Evolutionary conservation across 2,888 invertebrate species (phyloP), one percentile per base, ranked within the genome.

Genomic region (Papilio gigon): DNA sequence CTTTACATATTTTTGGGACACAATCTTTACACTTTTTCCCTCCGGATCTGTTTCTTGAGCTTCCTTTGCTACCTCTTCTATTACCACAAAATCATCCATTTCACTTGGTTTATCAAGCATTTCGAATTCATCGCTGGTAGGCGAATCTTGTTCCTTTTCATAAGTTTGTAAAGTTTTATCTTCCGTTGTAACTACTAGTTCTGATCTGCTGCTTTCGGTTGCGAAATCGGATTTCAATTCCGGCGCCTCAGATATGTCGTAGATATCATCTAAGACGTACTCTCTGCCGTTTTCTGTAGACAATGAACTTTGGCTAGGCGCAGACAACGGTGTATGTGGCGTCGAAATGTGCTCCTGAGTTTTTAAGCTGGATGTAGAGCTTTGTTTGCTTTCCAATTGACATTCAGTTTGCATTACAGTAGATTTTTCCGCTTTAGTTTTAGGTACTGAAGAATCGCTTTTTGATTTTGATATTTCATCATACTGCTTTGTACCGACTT

Each of bases 41-140:
- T 97, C 97, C 2, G 94, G 92, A 78, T 97, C 97, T 68, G 94
- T 94, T 87, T 97, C 97, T 76, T 95, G 94, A 0, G 97, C 97
- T 89, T 97, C 97, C 81, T 95, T 96, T 1, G 96, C 97, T 1
- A 97, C 97, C 85, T 97, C 97, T 88, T 97, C 97, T 72, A 97
- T 95, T 0, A 97, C 96, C 0, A 97, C 96, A 80, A 97, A 97
- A 77, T 97, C 97, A 79, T 97, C 97, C 74, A 96, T 95, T 75
- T 97, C 94, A 79, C 96, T 96, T 0, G 97, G 97, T 80, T 96
- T 97, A 76, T 97, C 97, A 0, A 97, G 92, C 93, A 97, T 94
- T 92, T 97, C 97, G 84, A 97, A 97, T 27, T 97, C 97, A 82
- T 97, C 97, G 78, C 95, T 96, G 11, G 94, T 95, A 0, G 96